Evolutionary conservation across 2,888 invertebrate species (phyloP).

Genomic region (Agonopterix arenella): DNA sequence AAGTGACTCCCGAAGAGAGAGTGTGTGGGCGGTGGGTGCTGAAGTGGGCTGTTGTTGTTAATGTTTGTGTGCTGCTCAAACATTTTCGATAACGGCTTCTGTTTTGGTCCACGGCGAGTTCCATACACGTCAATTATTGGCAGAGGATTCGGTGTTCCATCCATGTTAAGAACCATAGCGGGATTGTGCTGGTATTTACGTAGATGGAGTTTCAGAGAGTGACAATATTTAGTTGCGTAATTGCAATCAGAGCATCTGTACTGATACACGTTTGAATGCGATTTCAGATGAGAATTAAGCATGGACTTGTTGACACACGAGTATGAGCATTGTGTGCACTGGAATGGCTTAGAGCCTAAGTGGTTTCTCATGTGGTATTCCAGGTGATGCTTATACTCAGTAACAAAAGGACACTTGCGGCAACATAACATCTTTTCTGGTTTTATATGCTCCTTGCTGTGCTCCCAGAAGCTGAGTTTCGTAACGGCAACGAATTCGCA

Average conservation of each 20-base stretch:
- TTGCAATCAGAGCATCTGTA: slow-evolving; percentile 95
- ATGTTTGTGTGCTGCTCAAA: slow-evolving; percentile 46
- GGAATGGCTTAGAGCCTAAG: slow-evolving; percentile 95
- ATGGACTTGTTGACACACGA: slow-evolving; percentile 99
- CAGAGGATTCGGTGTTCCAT: slow-evolving; percentile 91
- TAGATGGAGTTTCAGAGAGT: slow-evolving; percentile 96
- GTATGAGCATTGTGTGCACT: slow-evolving; percentile 92
- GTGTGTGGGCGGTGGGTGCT: slow-evolving; percentile 43
- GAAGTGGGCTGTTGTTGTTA: slow-evolving; percentile 35
- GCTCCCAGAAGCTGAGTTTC: slow-evolving; percentile 96
- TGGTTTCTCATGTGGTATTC: slow-evolving; percentile 98
- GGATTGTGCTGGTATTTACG: slow-evolving; percentile 94
- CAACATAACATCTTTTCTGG: slow-evolving; percentile 94
- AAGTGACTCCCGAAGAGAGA: slow-evolving; percentile 63
- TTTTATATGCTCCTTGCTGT: slow-evolving; percentile 93
- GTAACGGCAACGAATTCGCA: slow-evolving; percentile 90
- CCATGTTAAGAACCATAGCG: slow-evolving; percentile 91
- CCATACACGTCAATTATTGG: slow-evolving; percentile 95
- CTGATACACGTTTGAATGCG: slow-evolving; percentile 94
- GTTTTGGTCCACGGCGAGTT: slow-evolving; percentile 90
- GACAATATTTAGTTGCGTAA: slow-evolving; percentile 98
- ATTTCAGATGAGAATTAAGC: slow-evolving; percentile 98
- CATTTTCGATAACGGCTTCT: slow-evolving; percentile 59
- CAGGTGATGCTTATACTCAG: slow-evolving; percentile 98
- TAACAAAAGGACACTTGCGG: slow-evolving; percentile 96